These are phyloP conservation scores for Drosophila pseudoananassae DNA, from an alignment of 1,140 invertebrate genomes.

Conservation along the genomic window DNA sequence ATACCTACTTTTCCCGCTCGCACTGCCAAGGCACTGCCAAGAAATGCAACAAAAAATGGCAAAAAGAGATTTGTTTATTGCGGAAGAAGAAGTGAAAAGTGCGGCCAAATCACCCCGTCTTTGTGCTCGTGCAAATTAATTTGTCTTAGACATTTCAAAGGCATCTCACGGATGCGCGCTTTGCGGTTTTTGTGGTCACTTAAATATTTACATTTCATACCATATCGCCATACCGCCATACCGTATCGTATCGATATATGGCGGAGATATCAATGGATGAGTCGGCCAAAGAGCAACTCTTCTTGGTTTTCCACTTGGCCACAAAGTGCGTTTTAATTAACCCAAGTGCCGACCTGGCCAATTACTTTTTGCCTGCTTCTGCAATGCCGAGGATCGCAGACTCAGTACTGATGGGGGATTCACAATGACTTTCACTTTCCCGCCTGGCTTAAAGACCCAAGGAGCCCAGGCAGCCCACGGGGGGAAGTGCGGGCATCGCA, in stretches of 20 bases:
- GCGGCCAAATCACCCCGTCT: slow-evolving; percentile 39
- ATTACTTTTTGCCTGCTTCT: slow-evolving; percentile 59
- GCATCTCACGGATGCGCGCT: slow-evolving; percentile 74
- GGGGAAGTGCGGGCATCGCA: slow-evolving; percentile 17
- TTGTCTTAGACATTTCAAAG: slow-evolving; percentile 72
- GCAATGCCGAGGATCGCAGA: slow-evolving; percentile 12
- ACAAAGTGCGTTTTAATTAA: slow-evolving; percentile 69
- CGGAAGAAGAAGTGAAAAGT: slow-evolving; percentile 80
- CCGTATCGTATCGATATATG: slow-evolving; percentile 16
- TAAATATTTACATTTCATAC: slow-evolving; percentile 72
- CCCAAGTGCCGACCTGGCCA: slow-evolving; percentile 56
- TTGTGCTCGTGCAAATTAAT: slow-evolving; percentile 32
- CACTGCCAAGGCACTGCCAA: slow-evolving; percentile 12
- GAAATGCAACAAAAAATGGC: slow-evolving; percentile 23
- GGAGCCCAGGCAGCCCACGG: background rate
- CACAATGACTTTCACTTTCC: slow-evolving; percentile 78
- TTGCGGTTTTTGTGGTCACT: slow-evolving; percentile 72
- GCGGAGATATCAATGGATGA: slow-evolving; percentile 14
- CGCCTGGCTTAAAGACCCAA: slow-evolving; percentile 8
- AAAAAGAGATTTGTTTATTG: slow-evolving; percentile 63
- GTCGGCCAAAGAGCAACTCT: background rate
- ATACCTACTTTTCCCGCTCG: slow-evolving; percentile 53
- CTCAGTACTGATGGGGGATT: slow-evolving; percentile 39
- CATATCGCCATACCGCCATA: background rate
- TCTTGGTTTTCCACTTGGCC: slow-evolving; percentile 18